These are phyloP conservation scores for Syritta pipiens DNA, from an alignment of 2,888 invertebrate genomes.

Conservation along the genomic window DNA sequence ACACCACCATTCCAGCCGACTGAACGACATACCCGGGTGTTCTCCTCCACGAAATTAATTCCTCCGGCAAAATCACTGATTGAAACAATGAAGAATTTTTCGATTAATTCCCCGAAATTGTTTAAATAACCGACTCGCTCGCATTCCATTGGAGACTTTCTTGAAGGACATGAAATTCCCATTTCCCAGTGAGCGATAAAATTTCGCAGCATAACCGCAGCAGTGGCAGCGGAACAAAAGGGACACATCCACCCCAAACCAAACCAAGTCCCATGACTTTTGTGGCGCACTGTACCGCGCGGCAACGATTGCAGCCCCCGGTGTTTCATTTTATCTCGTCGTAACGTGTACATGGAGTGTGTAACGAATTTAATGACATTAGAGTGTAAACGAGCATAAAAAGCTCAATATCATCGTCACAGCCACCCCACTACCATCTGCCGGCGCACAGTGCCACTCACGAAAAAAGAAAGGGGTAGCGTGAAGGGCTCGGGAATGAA, in stretches of 20 bases:
- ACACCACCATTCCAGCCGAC: too few relatives aligned
- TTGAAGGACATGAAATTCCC: slow-evolving; percentile 4
- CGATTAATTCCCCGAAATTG: too few relatives aligned
- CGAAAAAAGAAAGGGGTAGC: slow-evolving; percentile 12
- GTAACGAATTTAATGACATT: slow-evolving; percentile 64
- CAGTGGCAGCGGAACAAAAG: too few relatives aligned
- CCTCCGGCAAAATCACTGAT: too few relatives aligned
- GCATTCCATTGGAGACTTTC: background rate
- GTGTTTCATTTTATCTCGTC: slow-evolving; percentile 44
- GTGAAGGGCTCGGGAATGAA: slow-evolving; percentile 5
- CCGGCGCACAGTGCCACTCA: background rate
- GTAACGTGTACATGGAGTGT: slow-evolving; percentile 46
- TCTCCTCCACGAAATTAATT: too few relatives aligned
- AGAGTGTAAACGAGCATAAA: slow-evolving; percentile 64
- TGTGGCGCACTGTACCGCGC: slow-evolving; percentile 2
- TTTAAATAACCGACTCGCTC: too few relatives aligned
- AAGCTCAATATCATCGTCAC: slow-evolving; percentile 54
- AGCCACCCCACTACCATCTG: slow-evolving; percentile 13
- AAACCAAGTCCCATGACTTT: too few relatives aligned
- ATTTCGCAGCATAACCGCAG: too few relatives aligned
- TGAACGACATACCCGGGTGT: too few relatives aligned
- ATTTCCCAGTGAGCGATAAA: slow-evolving; percentile 12
- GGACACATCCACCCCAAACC: too few relatives aligned
- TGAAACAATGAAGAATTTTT: too few relatives aligned
- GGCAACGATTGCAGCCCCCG: background rate